phyloP scores from a whole-genome alignment of 2,113 vertebrate genomes.

The Thinocorus orbignyianus region DNA sequence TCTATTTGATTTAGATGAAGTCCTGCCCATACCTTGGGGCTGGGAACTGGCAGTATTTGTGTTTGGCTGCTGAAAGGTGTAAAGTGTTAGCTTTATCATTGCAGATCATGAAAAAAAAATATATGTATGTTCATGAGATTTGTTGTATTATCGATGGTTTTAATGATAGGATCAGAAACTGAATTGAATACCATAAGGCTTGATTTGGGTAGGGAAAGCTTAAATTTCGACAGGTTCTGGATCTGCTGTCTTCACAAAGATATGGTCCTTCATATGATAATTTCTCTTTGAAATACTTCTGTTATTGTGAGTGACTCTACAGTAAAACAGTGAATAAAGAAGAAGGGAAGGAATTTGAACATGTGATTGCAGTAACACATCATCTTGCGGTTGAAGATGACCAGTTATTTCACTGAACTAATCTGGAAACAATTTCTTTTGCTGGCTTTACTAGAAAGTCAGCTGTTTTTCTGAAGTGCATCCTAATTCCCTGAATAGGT shows the following conservation, averaged over 20 bases:
- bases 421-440: constrained; percentile 35
- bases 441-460: constrained; percentile 9
- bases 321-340: not conserved
- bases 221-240: not conserved
- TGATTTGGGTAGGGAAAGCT: not conserved
- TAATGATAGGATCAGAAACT: not conserved
- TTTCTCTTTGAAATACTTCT: not conserved
- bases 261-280: not conserved
- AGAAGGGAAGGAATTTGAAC: not conserved
- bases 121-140: not conserved
- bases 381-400: not conserved
- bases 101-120: not conserved
- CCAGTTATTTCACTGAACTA: not conserved
- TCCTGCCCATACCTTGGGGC: not conserved
- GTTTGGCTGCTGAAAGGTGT: not conserved
- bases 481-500: not conserved
- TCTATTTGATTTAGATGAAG: not conserved
- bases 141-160: not conserved
- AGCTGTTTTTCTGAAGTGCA: constrained; percentile 7
- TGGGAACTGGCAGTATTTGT: not conserved
- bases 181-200: not conserved
- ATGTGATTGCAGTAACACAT: not conserved
- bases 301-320: not conserved
- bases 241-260: not conserved
- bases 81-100: not conserved